Base-by-base conservation (phyloP, 2,797 vertebrate genomes). In the Lutjanus argentimaculatus region DNA sequence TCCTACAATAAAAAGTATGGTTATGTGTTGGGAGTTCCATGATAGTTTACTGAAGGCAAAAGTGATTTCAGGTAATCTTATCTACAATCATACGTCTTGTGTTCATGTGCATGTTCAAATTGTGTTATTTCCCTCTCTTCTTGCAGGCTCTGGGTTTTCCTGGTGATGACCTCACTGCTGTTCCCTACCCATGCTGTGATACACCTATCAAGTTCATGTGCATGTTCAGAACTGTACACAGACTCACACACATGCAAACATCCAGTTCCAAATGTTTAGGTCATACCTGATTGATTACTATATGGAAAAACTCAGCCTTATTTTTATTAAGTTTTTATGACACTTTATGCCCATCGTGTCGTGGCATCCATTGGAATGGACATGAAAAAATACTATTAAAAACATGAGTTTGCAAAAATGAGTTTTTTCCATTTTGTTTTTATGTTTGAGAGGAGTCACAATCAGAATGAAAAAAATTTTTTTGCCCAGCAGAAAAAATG, bases 1-100 rank as follows among this genome's bases (percentile, higher is more conserved):
- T 11, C 53, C 53, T 52, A 8, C 49, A 9, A 10, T 52, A 19
- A 19, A 52, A 52, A 52, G 49, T n/a, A 52, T 30, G 55, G 55
- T 57, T 25, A 22, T 57, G 21, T 57, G 55, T 57, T 22, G 21
- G 21, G n/a, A 57, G 55, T 25, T 57, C 22, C 55, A 22, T 57
- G 55, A 57, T 25, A 14, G 55, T 57, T 57, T 30, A 57, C 55
- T 57, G 55, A 57, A 57, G 55, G 25, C 12, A 57, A 57, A 57
- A 30, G 6, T 15, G 25, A 25, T 57, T 57, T 57, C 22, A 57
- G 55, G 55, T 57, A 57, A 52, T n/a, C 7, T 57, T 57, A 30
- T 57, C 55, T 57, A 57, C 55, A 57, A 15, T 25, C 55, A 56
- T 21, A 25, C 55, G 25, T 56, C 55, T 56, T 22, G 10, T 56